Conservation (phyloP, 2,797 vertebrate genomes). For the Mareca strepera region DNA sequence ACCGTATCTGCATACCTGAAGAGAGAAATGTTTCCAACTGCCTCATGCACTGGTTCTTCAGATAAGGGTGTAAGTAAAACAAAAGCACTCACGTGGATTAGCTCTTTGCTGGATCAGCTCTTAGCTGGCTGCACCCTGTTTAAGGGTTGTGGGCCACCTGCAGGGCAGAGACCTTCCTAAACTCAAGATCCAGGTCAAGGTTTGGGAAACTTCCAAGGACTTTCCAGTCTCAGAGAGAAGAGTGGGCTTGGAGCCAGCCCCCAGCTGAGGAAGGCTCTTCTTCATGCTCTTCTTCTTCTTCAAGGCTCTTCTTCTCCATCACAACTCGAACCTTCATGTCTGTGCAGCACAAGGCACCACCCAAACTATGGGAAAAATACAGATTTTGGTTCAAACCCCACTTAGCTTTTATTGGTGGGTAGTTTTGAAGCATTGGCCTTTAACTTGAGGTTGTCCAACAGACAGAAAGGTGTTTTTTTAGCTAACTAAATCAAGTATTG, state of each 20-base stretch:
- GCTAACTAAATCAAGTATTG: neutral
- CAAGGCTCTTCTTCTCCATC: neutral
- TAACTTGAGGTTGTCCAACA: neutral
- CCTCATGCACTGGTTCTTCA: neutral
- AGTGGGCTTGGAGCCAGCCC: neutral
- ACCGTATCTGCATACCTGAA: neutral
- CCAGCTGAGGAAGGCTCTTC: neutral
- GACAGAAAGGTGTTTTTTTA: accelerated
- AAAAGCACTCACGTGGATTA: neutral
- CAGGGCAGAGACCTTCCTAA: accelerated
- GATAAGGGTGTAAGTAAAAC: neutral
- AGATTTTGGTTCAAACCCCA: neutral
- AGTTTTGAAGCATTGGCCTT: neutral
- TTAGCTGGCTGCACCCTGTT: no score
- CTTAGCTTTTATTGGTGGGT: neutral
- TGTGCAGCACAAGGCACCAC: neutral
- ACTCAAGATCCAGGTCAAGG: neutral
- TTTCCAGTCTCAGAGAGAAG: neutral
- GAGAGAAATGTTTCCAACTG: neutral
- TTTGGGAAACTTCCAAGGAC: neutral
- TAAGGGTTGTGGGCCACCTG: neutral
- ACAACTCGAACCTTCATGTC: accelerated
- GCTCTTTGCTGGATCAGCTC: neutral
- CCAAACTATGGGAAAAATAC: accelerated
- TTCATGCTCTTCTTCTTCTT: no score